phyloP scores from a whole-genome alignment of 2,797 vertebrate genomes.

The Anas bernieri region DNA sequence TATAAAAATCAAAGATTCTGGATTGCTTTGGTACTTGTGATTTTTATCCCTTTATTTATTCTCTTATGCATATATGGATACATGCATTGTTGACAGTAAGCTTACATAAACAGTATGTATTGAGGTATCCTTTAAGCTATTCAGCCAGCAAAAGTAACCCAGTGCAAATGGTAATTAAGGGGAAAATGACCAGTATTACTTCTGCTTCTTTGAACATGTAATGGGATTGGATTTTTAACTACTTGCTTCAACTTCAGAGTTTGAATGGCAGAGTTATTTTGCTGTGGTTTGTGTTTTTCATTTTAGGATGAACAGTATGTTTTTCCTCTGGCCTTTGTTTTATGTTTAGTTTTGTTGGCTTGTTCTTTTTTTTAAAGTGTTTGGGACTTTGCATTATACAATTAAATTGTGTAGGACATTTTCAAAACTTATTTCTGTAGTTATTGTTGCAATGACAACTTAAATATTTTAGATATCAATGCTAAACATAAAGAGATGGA shows the following conservation, averaged over 20 bases:
- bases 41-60: neutral
- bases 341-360: neutral
- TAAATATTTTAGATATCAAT: neutral
- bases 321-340: neutral
- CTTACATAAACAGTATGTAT: neutral
- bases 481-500: neutral
- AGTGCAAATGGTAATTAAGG: neutral
- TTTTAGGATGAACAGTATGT: neutral
- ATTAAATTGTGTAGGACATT: neutral
- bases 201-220: neutral
- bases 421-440: neutral
- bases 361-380: neutral
- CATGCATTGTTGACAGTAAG: neutral
- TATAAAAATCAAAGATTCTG: neutral
- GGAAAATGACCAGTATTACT: neutral
- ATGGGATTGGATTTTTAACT: neutral
- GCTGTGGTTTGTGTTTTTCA: neutral
- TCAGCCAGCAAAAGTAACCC: neutral
- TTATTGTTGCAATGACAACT: neutral
- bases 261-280: neutral
- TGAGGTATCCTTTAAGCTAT: neutral
- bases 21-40: rapidly evolving
- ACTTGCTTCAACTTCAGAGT: neutral
- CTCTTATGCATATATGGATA: neutral
- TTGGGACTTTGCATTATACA: neutral